Conservation (phyloP, 2,888 invertebrate genomes). For the Carterocephalus palaemon region DNA sequence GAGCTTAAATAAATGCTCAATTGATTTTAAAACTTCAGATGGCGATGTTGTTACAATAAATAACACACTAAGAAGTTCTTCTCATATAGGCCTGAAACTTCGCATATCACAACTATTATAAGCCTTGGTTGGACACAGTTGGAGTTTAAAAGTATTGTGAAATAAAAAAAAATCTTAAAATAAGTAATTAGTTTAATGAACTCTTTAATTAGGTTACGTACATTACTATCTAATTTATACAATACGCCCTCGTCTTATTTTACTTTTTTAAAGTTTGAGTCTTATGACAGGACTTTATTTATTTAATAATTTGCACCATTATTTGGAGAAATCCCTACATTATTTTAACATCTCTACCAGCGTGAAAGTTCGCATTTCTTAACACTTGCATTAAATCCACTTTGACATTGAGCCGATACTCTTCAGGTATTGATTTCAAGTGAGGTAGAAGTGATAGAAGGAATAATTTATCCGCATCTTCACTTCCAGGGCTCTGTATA, state of each 20-base stretch:
- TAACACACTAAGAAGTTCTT: too few relatives aligned
- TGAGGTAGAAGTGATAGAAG: constrained; percentile 65
- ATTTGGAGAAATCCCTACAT: constrained; percentile 24
- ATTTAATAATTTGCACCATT: background rate
- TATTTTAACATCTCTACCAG: constrained; percentile 41
- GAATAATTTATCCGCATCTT: constrained; percentile 65
- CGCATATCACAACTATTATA: too few relatives aligned
- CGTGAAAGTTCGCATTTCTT: constrained; percentile 53
- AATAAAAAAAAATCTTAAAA: constrained; percentile 11
- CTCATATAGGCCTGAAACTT: too few relatives aligned
- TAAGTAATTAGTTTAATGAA: constrained; percentile 10
- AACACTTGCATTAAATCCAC: constrained; percentile 70
- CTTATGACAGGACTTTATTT: too few relatives aligned
- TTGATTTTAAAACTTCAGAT: too few relatives aligned
- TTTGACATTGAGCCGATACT: constrained; percentile 58
- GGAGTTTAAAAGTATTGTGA: too few relatives aligned
- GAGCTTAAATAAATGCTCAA: too few relatives aligned
- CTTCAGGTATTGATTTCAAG: constrained; percentile 62
- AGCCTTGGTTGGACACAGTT: too few relatives aligned
- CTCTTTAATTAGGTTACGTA: constrained; percentile 12
- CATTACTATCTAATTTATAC: too few relatives aligned
- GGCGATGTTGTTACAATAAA: too few relatives aligned
- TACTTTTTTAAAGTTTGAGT: too few relatives aligned
- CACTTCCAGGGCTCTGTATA: constrained; percentile 40
- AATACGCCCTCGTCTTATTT: too few relatives aligned